Evolutionary conservation across 2,888 invertebrate species (phyloP), one percentile per base, ranked within the genome.

Genomic region (Polymixis flavicincta): DNA sequence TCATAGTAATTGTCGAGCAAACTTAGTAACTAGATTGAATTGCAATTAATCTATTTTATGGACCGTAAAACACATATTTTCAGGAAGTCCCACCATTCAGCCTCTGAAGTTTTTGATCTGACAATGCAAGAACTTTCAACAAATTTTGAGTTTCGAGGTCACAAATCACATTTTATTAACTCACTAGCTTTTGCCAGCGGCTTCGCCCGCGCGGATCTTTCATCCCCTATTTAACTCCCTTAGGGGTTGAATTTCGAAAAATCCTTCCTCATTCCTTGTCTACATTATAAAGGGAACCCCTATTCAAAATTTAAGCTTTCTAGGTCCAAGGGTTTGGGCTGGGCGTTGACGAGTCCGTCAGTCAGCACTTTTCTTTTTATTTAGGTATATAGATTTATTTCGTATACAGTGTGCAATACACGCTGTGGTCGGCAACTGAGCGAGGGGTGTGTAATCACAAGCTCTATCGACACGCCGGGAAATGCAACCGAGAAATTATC

Each of bases 401-500:
- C 87, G 61, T 85, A 89, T 85, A 85, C 83, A 76, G 82, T 82
- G 80, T 83, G 83, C 78, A 81, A 80, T 83, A 82, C 68, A 74
- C 66, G 71, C 76, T 79, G 70, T 73, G 76, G 64, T 50, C 68
- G 63, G 79, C 76, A 69, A 88, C 87, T 88, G 85, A 88, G 84
- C 88, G 85, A 89, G 89, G 90, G 90, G 89, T 90, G 89, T 89
- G 89, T 94, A 95, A 83, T 95, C 95, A 88, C 87, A 78, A 85
- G 84, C 87, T 87, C 90, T 94, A 95, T 95, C 95, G 92, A 89
- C 92, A 91, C 92, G 92, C 91, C 90, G 92, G 92, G 92, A 94
- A 94, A 94, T 92, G 92, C 93, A 93, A 92, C 92, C 90, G 87
- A 89, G 92, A 91, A 92, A 93, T 93, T 95, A 96, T 96, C 96